Conservation (phyloP, 2,797 vertebrate species). For the Platyrinchus mystaceus region DNA sequence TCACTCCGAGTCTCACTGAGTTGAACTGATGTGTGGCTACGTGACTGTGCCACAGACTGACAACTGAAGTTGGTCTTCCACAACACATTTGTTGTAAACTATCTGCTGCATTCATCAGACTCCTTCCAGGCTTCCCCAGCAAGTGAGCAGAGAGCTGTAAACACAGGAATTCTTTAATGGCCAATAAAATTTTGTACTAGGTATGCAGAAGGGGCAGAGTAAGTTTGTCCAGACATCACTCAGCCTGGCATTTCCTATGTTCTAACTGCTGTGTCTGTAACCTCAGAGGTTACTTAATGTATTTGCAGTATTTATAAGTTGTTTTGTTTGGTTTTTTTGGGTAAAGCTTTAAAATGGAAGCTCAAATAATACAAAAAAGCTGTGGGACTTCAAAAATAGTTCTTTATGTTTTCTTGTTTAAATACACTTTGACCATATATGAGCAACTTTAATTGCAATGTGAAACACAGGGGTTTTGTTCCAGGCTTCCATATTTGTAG, state of each 20-base stretch:
- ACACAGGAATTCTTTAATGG: neutral
- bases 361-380: neutral
- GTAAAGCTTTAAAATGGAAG: neutral
- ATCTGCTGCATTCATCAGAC: rapidly evolving
- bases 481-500: neutral
- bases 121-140: neutral
- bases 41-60: neutral
- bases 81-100: neutral
- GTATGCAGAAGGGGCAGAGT: neutral
- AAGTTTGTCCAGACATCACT: neutral
- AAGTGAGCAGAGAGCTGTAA: neutral
- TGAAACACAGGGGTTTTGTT: neutral
- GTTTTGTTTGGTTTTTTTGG: neutral
- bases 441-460: neutral
- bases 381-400: neutral
- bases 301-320: neutral
- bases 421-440: neutral
- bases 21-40: neutral
- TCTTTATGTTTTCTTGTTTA: neutral
- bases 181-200: neutral
- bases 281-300: neutral
- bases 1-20: neutral
- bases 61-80: neutral
- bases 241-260: neutral
- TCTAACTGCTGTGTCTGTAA: neutral